Percentiles rank a stretch among this genome's conserved stretches.
phyloP scores from a whole-genome alignment of 2,888 invertebrate species.

The Clanis bilineata region DNA sequence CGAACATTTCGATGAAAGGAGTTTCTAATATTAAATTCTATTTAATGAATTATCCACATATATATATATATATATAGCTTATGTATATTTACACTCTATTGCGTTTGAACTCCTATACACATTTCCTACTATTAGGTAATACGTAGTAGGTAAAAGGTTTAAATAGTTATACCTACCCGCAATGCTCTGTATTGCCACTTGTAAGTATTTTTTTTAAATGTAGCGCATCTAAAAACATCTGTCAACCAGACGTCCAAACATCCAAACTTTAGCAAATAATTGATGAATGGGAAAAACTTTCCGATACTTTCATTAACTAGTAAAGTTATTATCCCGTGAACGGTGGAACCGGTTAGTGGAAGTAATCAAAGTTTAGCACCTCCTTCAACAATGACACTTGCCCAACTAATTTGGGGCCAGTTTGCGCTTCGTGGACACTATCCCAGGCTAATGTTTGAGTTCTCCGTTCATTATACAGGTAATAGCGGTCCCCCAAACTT shows the following conservation, averaged over 20 bases:
- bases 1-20: no score
- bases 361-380: conserved; percentile 22
- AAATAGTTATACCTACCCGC: no score
- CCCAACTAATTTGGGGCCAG: conserved; percentile 41
- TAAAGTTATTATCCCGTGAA: conserved; percentile 1
- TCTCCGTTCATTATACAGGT: conserved; percentile 3
- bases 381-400: conserved; percentile 33
- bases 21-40: no score
- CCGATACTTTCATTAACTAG: conserved; percentile 11
- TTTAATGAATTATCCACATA: no score
- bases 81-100: no score
- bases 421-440: conserved; percentile 24
- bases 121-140: no score
- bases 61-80: no score
- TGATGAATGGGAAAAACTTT: conserved; percentile 17
- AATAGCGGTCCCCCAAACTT: neutral
- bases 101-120: no score
- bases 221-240: no score
- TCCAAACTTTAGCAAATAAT: neutral
- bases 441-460: conserved; percentile 1
- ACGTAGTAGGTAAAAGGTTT: no score
- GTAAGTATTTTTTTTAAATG: no score
- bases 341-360: conserved; percentile 12
- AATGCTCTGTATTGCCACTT: no score
- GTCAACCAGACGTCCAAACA: neutral